These are phyloP conservation scores for Tursiops truncatus DNA, from an alignment of 2,113 vertebrate genomes.

Conservation along the genomic window DNA sequence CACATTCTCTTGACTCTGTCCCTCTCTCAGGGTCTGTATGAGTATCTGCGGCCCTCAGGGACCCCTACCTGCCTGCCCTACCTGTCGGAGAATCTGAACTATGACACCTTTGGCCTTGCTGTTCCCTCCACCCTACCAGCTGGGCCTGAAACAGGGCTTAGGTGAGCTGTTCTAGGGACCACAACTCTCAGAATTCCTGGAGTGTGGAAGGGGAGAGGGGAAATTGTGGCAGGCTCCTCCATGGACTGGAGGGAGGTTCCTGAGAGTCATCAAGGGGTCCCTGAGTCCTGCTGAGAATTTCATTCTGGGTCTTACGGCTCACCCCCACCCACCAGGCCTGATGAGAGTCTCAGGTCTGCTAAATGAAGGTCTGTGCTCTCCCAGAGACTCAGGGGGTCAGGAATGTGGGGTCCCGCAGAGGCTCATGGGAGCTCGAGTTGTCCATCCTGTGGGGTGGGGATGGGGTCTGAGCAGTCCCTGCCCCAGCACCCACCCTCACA, in stretches of 20 bases:
- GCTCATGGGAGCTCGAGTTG: neutral
- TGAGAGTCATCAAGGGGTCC: neutral
- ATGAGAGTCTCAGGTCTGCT: neutral
- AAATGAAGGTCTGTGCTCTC: neutral
- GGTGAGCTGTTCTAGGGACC: conserved; percentile 47
- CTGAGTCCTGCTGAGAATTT: neutral
- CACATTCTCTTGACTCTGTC: fast-evolving
- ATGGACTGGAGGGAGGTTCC: fast-evolving
- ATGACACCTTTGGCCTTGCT: conserved; percentile 83
- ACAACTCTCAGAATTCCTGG: neutral
- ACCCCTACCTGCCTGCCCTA: conserved; percentile 60
- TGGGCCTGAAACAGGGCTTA: conserved; percentile 40
- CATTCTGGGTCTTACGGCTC: neutral
- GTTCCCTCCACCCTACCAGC: conserved; percentile 28
- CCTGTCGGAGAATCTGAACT: conserved; percentile 79
- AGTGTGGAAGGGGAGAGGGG: no score
- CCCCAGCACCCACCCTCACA: neutral
- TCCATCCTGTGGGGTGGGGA: neutral
- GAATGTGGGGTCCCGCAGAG: neutral
- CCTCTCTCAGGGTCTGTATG: conserved; percentile 87
- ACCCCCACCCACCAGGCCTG: neutral
- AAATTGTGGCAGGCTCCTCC: neutral
- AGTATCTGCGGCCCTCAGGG: conserved; percentile 83
- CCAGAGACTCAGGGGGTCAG: neutral
- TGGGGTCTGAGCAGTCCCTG: neutral